Evolutionary conservation across 2,888 invertebrate genomes (phyloP).

Genomic region (Mayetiola destructor): DNA sequence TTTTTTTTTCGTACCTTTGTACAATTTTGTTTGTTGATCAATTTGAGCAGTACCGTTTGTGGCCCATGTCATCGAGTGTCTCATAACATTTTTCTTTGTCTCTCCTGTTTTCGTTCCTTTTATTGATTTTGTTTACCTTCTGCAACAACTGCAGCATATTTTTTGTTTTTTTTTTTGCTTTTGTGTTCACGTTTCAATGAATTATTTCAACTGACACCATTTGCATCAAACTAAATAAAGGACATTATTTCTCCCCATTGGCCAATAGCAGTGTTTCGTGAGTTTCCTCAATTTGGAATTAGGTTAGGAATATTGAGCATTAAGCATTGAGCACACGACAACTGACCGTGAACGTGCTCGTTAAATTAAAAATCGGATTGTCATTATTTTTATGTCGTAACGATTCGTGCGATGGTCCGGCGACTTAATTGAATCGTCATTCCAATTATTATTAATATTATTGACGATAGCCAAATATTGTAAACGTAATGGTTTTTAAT

Average conservation of each 20-base stretch:
- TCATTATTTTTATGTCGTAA: too few species aligned
- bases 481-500: conserved; percentile 11
- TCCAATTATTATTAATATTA: too few species aligned
- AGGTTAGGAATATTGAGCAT: too few species aligned
- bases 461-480: too few species aligned
- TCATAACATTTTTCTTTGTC: not conserved
- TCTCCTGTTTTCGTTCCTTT: not conserved
- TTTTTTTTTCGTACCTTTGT: not conserved
- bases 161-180: not conserved
- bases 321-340: conserved; percentile 3
- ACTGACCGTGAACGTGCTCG: not conserved
- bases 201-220: not conserved
- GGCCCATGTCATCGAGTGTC: not conserved
- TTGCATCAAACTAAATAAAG: conserved; percentile 5
- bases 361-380: not conserved
- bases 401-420: too few species aligned
- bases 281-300: too few species aligned
- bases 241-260: too few species aligned
- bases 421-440: too few species aligned
- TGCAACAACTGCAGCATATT: not conserved
- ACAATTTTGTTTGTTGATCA: not conserved
- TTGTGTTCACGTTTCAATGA: not conserved
- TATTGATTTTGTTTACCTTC: not conserved
- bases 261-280: too few species aligned
- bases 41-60: not conserved